A percentile compares a stretch with the other conserved stretches of the same genome.
phyloP scores from a whole-genome alignment of 2,797 vertebrate species.

The Leptoclinus maculatus region DNA sequence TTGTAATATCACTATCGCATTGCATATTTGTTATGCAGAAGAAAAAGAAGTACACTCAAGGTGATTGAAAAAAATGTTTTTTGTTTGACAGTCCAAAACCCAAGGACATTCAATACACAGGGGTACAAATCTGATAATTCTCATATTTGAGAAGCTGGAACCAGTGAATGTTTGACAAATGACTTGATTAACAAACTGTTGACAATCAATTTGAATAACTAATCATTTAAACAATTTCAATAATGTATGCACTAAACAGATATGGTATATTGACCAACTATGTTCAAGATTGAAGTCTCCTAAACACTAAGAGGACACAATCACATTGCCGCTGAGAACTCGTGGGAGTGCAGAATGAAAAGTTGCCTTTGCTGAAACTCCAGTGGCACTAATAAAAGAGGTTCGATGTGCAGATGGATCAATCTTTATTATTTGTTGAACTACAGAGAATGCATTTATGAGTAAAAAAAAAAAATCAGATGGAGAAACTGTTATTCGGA shows the following conservation, averaged over 20 bases:
- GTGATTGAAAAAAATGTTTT: background rate
- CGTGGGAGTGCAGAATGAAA: conserved; percentile 39
- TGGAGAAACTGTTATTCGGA: conserved; percentile 71
- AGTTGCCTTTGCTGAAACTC: conserved; percentile 58
- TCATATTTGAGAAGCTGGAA: background rate
- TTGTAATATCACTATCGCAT: background rate
- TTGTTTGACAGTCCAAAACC: background rate
- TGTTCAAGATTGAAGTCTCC: conserved; percentile 19
- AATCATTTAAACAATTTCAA: background rate
- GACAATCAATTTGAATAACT: background rate
- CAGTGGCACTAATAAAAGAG: conserved; percentile 60
- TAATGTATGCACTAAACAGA: background rate
- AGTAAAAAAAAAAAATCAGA: conserved; percentile 42
- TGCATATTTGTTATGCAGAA: background rate
- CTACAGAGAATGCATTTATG: conserved; percentile 59
- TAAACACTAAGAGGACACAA: background rate
- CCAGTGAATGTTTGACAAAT: background rate
- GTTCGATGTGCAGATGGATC: conserved; percentile 62
- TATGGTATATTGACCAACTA: conserved; percentile 6
- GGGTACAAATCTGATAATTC: background rate
- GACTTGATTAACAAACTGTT: background rate
- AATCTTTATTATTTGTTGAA: conserved; percentile 74
- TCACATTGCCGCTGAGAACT: conserved; percentile 5
- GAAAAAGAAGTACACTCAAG: background rate
- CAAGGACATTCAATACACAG: background rate